phyloP scores from a whole-genome alignment of 23 tunicate species.

The Phallusia fumigata region DNA sequence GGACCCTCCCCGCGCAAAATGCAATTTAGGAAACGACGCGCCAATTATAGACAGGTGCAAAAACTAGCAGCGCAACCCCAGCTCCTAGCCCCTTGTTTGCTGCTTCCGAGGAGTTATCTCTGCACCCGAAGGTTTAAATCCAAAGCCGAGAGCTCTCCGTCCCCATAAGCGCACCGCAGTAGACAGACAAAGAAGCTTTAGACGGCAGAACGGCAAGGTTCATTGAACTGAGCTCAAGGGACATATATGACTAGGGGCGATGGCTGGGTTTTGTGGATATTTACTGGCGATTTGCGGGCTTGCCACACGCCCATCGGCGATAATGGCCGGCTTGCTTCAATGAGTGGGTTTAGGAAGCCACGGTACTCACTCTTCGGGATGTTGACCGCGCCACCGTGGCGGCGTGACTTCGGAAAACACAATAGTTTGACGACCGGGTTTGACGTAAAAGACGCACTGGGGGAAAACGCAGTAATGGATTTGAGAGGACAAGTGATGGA shows the following conservation, averaged over 20 bases:
- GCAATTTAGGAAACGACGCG: neutral
- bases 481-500: no score
- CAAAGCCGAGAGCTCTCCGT: neutral
- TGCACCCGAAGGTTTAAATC: neutral
- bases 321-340: neutral
- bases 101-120: no score
- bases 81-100: no score
- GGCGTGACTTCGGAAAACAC: neutral
- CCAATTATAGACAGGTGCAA: conserved; percentile 4
- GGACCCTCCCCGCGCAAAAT: no score
- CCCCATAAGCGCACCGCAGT: neutral
- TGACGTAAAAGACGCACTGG: no score
- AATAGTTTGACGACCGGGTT: no score
- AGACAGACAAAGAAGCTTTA: no score
- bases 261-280: neutral
- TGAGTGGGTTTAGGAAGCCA: neutral
- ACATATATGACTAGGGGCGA: no score
- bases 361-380: neutral
- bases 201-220: no score
- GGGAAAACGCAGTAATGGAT: no score
- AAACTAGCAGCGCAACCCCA: neutral
- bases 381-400: neutral
- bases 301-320: conserved; percentile 5
- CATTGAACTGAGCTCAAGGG: no score
- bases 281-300: neutral